Conservation (phyloP, 2,113 vertebrate species). For the Alectura lathami region DNA sequence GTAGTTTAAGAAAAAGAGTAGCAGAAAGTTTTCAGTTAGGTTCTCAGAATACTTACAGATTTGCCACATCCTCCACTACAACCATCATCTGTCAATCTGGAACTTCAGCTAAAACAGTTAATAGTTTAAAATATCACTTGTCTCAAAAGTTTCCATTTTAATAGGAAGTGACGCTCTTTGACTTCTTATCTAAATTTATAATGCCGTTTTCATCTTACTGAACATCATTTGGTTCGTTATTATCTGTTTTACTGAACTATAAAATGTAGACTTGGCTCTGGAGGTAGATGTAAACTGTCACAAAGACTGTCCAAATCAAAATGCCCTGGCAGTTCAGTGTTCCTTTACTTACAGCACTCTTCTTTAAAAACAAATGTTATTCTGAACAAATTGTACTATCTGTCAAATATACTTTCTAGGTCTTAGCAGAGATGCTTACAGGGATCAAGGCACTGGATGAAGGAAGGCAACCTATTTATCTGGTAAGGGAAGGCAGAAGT, state of each 20-base stretch:
- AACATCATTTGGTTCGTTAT: neutral
- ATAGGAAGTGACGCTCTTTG: neutral
- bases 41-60: neutral
- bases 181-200: neutral
- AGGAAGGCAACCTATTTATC: conserved; percentile 65
- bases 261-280: neutral
- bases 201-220: neutral
- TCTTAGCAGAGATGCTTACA: conserved; percentile 79
- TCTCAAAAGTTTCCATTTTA: neutral
- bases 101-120: neutral
- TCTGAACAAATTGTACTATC: neutral
- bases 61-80: neutral
- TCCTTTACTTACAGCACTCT: neutral
- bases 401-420: conserved; percentile 53
- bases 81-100: neutral
- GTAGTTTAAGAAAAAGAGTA: neutral
- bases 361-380: neutral
- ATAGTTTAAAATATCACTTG: neutral
- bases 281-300: neutral
- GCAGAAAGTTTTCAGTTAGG: neutral
- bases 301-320: neutral
- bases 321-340: neutral
- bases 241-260: neutral
- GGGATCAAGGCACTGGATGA: conserved; percentile 76
- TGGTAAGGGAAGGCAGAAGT: conserved; percentile 71